These are phyloP conservation scores for Liparis tanakae DNA, from an alignment of 2,797 vertebrate genomes.

Conservation along the genomic window DNA sequence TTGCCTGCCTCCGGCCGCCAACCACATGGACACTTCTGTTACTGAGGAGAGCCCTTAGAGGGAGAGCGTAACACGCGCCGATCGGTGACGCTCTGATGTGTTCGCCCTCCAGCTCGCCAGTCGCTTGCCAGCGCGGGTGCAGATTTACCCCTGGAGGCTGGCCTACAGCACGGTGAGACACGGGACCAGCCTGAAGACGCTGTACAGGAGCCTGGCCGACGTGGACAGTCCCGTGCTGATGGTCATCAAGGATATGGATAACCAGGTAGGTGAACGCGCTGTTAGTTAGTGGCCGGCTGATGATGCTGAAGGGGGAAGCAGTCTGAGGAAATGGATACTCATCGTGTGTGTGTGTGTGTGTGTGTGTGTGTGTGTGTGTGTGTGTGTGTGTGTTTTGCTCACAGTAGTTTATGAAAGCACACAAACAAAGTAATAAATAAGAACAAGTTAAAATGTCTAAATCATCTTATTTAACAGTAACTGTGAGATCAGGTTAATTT, in stretches of 20 bases:
- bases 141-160: constrained; percentile 93
- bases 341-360: too few species aligned
- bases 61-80: neutral
- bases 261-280: constrained; percentile 83
- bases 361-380: too few species aligned
- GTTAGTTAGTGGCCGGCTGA: neutral
- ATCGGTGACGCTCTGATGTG: constrained; percentile 4
- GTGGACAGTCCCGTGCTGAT: constrained; percentile 94
- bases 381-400: neutral
- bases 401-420: neutral
- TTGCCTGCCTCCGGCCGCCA: neutral
- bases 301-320: neutral
- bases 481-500: neutral
- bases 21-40: neutral
- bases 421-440: neutral
- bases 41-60: neutral
- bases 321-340: neutral
- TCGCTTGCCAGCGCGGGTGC: constrained; percentile 92
- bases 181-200: constrained; percentile 95
- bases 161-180: constrained; percentile 93
- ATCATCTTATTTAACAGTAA: neutral
- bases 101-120: constrained; percentile 85
- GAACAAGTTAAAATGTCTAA: neutral
- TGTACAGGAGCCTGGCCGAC: constrained; percentile 90
- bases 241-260: constrained; percentile 95